phyloP scores from a whole-genome alignment of 2,113 vertebrate genomes.

The Calidris pugnax region DNA sequence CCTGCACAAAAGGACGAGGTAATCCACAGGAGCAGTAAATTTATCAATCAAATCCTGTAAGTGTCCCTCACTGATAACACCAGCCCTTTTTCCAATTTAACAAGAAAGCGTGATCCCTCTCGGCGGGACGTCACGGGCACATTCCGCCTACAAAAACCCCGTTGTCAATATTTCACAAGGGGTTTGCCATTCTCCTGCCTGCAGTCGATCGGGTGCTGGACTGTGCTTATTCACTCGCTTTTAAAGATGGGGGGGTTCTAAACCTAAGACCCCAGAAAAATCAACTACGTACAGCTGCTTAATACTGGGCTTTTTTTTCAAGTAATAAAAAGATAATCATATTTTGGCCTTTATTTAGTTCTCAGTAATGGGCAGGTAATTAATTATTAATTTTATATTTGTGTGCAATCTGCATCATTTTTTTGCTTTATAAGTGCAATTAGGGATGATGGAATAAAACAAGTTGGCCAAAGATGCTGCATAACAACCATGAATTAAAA shows the following conservation, averaged over 20 bases:
- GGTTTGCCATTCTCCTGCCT: background rate
- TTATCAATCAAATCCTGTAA: slow-evolving; percentile 68
- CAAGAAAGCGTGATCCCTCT: background rate
- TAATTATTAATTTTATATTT: slow-evolving; percentile 64
- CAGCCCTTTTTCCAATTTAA: slow-evolving; percentile 34
- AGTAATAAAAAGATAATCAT: slow-evolving; percentile 22
- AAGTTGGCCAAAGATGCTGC: slow-evolving; percentile 14
- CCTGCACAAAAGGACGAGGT: slow-evolving; percentile 61
- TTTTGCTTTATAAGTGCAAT: slow-evolving; percentile 34
- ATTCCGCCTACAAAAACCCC: background rate
- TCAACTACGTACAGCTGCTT: background rate
- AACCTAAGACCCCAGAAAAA: background rate
- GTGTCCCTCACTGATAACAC: slow-evolving; percentile 55
- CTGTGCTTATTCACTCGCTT: background rate
- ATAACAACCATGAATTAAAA: background rate
- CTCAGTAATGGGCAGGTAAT: slow-evolving; percentile 58
- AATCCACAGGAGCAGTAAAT: slow-evolving; percentile 64
- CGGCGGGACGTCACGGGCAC: background rate
- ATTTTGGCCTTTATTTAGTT: slow-evolving; percentile 68
- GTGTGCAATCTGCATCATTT: slow-evolving; percentile 20
- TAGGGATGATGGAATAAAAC: slow-evolving; percentile 25
- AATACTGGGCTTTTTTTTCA: background rate
- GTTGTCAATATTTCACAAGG: background rate
- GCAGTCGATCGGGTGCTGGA: background rate
- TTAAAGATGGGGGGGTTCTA: background rate